A percentile compares a stretch with the other conserved stretches of the same genome.
Evolutionary conservation across 2,113 vertebrate genomes (phyloP).

Genomic region (Aptenodytes patagonicus): DNA sequence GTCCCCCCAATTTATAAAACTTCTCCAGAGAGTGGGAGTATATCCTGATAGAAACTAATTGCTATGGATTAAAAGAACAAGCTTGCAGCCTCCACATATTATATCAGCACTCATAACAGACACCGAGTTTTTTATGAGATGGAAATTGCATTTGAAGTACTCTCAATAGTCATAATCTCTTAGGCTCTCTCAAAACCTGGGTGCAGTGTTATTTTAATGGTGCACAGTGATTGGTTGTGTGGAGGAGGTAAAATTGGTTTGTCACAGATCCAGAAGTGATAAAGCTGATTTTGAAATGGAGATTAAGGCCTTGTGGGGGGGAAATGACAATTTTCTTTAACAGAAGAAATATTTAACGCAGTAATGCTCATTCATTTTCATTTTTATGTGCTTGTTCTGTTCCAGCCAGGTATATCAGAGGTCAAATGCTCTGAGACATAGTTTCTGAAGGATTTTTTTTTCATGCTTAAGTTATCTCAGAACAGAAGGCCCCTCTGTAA

Average conservation of each 20-base stretch:
- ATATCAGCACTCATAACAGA: slow-evolving; percentile 30
- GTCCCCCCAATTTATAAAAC: background rate
- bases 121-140: slow-evolving; percentile 27
- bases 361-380: slow-evolving; percentile 5
- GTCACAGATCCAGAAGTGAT: slow-evolving; percentile 38
- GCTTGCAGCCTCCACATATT: slow-evolving; percentile 44
- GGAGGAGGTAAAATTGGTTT: slow-evolving; percentile 50
- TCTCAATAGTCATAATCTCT: slow-evolving; percentile 42
- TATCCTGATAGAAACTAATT: slow-evolving; percentile 51
- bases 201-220: slow-evolving; percentile 12
- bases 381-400: background rate
- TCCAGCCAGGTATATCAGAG: background rate
- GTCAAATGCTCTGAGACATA: background rate
- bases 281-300: slow-evolving; percentile 26
- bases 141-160: slow-evolving; percentile 39
- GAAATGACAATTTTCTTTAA: background rate
- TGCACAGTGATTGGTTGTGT: background rate
- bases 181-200: background rate
- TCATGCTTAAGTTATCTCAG: background rate
- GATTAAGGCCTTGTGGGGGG: background rate
- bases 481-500: background rate
- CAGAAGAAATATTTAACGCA: background rate
- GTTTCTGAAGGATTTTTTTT: background rate
- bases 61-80: slow-evolving; percentile 42
- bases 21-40: slow-evolving; percentile 33